phyloP scores from a whole-genome alignment of 2,888 invertebrate genomes.

The Crematogaster levior region DNA sequence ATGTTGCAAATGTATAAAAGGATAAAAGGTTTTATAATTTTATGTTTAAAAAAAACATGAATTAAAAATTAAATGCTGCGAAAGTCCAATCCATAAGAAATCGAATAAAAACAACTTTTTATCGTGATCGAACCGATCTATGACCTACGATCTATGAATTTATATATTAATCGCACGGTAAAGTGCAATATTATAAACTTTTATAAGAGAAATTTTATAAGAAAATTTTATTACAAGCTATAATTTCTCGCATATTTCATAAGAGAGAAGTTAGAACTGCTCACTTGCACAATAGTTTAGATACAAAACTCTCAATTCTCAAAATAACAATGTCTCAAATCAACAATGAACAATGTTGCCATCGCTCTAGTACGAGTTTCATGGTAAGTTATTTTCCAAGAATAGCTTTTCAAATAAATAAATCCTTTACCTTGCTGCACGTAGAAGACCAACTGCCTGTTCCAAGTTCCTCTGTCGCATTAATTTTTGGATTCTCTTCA shows the following conservation, averaged over 20 bases:
- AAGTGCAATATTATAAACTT: not conserved
- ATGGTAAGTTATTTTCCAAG: slow-evolving; percentile 30
- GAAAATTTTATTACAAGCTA: not conserved
- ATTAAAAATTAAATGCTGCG: slow-evolving; percentile 31
- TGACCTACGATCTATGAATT: no score
- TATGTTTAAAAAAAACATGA: slow-evolving; percentile 2
- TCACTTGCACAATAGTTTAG: slow-evolving; percentile 25
- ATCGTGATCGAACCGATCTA: not conserved
- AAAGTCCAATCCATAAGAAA: not conserved
- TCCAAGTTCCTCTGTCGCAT: slow-evolving; percentile 91
- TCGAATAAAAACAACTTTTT: not conserved
- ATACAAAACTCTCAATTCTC: slow-evolving; percentile 42
- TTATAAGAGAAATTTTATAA: slow-evolving; percentile 9
- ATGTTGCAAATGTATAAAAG: slow-evolving; percentile 21
- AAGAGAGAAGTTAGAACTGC: not conserved
- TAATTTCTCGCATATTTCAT: not conserved
- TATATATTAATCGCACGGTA: not conserved
- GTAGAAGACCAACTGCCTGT: slow-evolving; percentile 92
- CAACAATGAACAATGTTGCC: not conserved
- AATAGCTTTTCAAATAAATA: slow-evolving; percentile 51
- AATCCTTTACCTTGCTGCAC: slow-evolving; percentile 90
- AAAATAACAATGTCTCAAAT: slow-evolving; percentile 47
- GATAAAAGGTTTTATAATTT: not conserved
- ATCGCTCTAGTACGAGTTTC: not conserved
- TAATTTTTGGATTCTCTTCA: slow-evolving; percentile 93